phyloP scores from a whole-genome alignment of 2,113 vertebrate species.

The Chaetodon trifascialis region DNA sequence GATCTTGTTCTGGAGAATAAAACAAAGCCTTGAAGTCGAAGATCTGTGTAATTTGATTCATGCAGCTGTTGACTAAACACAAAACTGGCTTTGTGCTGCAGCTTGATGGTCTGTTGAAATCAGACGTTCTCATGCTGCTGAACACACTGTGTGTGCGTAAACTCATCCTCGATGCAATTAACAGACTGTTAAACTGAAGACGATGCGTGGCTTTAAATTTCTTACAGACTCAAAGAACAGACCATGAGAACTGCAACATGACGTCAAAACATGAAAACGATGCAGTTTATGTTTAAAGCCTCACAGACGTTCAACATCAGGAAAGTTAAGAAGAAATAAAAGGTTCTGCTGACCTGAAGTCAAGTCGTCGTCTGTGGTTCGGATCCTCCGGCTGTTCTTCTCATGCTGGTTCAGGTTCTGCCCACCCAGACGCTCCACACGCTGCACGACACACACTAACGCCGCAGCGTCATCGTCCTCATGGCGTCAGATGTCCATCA shows the following conservation, averaged over 20 bases:
- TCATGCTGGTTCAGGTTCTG: conserved; percentile 18
- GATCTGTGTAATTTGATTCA: not conserved
- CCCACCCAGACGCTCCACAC: not conserved
- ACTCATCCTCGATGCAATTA: not conserved
- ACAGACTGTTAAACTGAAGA: not conserved
- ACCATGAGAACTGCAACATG: not conserved
- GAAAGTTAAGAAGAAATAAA: not conserved
- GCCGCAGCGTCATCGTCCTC: not conserved
- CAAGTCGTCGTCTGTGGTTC: not conserved
- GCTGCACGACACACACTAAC: not conserved
- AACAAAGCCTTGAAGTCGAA: conserved; percentile 15
- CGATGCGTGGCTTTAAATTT: not conserved
- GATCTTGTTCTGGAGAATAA: not conserved
- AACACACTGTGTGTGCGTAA: not conserved
- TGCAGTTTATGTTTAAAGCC: too few relatives aligned
- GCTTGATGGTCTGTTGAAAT: conserved; percentile 63
- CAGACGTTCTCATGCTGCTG: conserved; percentile 5
- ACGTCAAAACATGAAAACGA: not conserved
- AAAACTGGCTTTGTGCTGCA: conserved; percentile 18
- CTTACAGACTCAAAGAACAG: not conserved
- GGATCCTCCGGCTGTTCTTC: conserved; percentile 6
- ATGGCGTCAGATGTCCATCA: not conserved
- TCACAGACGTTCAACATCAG: too few relatives aligned
- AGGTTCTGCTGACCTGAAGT: conserved; percentile 27
- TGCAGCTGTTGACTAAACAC: conserved; percentile 29